phyloP scores from a whole-genome alignment of 2,888 invertebrate genomes.

The Elmis aenea region DNA sequence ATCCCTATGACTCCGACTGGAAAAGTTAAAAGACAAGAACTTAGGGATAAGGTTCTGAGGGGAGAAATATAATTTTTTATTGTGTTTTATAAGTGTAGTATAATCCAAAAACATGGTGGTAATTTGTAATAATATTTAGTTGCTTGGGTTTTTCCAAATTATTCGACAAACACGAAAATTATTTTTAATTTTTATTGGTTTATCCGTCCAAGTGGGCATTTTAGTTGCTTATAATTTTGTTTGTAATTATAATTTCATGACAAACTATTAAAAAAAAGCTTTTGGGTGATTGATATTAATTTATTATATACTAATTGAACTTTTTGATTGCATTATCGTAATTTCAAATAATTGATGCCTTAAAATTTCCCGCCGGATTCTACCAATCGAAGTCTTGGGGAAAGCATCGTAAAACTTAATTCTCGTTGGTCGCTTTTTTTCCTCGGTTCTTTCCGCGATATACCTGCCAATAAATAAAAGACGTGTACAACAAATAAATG shows the following conservation, averaged over 20 bases:
- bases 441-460: slow-evolving; percentile 24
- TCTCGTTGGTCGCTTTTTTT: slow-evolving; percentile 26
- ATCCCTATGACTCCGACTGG: slow-evolving; percentile 5
- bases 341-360: slow-evolving; percentile 10
- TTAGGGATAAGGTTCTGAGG: slow-evolving; percentile 3
- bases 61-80: slow-evolving; percentile 6
- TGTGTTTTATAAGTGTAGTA: no score
- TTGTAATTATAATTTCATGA: no score
- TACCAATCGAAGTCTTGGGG: slow-evolving; percentile 34
- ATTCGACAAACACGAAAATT: no score
- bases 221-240: no score
- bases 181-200: no score
- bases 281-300: no score
- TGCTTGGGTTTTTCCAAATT: no score
- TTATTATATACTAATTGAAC: slow-evolving; percentile 10
- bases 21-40: neutral
- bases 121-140: no score
- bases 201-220: no score
- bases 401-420: slow-evolving; percentile 33
- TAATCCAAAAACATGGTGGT: no score
- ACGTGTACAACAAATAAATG: no score
- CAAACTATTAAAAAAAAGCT: no score
- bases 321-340: slow-evolving; percentile 10
- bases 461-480: slow-evolving; percentile 23
- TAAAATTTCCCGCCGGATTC: slow-evolving; percentile 29